A percentile compares a stretch with the other conserved stretches of the same genome.
These are phyloP conservation scores for Halcyon chelicuti DNA, from an alignment of 2,797 vertebrate species.

Conservation along the genomic window DNA sequence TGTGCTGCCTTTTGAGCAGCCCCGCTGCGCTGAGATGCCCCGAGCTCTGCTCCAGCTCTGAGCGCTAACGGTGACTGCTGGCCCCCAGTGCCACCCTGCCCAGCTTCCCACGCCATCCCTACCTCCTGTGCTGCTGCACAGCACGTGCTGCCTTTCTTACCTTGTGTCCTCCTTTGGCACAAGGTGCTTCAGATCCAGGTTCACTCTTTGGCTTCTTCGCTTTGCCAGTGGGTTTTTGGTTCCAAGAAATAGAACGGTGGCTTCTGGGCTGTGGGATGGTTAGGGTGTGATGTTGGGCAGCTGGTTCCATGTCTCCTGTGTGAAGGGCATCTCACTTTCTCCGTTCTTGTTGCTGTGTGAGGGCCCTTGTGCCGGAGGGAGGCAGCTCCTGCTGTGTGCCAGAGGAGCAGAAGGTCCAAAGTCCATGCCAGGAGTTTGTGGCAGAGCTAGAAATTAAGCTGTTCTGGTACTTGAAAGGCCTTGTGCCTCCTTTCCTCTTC, in stretches of 20 bases:
- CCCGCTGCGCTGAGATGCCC: background rate
- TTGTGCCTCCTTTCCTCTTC: background rate
- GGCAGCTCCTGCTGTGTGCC: background rate
- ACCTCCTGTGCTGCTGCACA: background rate
- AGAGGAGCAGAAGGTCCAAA: background rate
- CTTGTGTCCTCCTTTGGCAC: background rate
- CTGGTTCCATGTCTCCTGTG: accelerated
- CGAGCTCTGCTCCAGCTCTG: background rate
- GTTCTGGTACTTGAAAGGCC: accelerated
- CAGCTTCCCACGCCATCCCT: accelerated
- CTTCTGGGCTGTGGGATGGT: background rate
- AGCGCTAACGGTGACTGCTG: accelerated
- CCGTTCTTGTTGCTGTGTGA: accelerated
- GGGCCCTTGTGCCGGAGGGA: background rate
- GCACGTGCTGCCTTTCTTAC: background rate
- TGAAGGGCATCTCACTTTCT: background rate
- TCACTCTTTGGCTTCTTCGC: background rate
- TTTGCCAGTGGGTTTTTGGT: background rate
- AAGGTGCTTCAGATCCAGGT: background rate
- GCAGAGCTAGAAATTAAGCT: background rate
- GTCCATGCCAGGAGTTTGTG: background rate
- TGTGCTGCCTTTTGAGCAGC: background rate
- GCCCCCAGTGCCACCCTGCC: background rate
- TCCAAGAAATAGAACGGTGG: background rate
- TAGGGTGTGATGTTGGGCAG: background rate